These are phyloP conservation scores for Pangasius djambal DNA, from an alignment of 2,797 vertebrate species.

Conservation along the genomic window DNA sequence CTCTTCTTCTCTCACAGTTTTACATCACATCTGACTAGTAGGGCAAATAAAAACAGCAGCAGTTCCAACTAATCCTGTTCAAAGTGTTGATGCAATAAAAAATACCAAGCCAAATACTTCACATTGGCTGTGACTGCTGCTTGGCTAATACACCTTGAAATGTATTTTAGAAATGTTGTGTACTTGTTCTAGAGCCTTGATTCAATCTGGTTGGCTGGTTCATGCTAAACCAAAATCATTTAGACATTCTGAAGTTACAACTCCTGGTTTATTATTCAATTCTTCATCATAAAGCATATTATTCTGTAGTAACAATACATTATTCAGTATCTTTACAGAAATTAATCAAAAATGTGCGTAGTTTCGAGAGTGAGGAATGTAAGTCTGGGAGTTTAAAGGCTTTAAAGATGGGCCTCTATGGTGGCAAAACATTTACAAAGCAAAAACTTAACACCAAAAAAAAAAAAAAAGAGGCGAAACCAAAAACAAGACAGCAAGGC, in stretches of 20 bases:
- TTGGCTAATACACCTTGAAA: not conserved
- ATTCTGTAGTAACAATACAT: not conserved
- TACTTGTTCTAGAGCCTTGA: not conserved
- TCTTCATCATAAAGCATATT: not conserved
- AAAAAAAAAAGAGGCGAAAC: not conserved
- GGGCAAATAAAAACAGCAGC: constrained; percentile 68
- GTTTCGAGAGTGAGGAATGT: not conserved
- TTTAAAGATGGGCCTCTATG: not conserved
- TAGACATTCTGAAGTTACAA: not conserved
- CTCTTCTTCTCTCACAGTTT: constrained; percentile 25
- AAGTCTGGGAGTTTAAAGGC: not conserved
- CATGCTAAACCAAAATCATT: not conserved
- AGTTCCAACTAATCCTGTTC: not conserved
- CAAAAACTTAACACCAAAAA: not conserved
- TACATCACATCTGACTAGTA: constrained; percentile 64
- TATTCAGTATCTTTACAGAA: not conserved
- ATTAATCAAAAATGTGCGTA: not conserved
- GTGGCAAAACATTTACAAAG: not conserved
- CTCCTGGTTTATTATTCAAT: not conserved
- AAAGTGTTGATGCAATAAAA: not conserved
- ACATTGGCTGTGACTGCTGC: not conserved
- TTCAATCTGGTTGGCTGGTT: not conserved
- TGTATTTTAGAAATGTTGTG: not conserved
- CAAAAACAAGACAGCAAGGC: not conserved
- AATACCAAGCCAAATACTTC: not conserved